Evolutionary conservation across 2,888 invertebrate genomes (phyloP), one percentile per base, ranked within the genome.

Genomic region (Cephus sareptanus): DNA sequence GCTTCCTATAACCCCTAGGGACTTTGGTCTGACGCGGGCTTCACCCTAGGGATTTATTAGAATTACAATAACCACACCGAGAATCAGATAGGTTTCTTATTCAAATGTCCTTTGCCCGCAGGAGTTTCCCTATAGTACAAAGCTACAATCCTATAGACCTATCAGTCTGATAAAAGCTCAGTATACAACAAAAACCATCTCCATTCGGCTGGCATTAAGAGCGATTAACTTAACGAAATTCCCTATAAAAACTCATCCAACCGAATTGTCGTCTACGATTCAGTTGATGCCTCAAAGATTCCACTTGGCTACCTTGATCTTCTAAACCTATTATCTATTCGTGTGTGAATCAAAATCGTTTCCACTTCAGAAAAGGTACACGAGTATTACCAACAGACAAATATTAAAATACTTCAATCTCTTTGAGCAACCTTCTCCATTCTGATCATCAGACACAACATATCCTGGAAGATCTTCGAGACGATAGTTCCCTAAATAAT

Each of bases 51-150:
- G 34, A 33, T 71, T 31, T 34, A 71, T 71, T 71, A 71, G 31
- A 71, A 71, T 71, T 31, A 71, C 71, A 71, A 71, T 71, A 71
- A 71, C 71, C 71, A 11, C 71, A 31, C 71, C 71, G 33, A 34
- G 71, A 34, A 71, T 71, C 71, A 34, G 71, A 71, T 71, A 71
- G 71, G 71, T 71, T 71, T 71, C 31, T 71, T 71, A 71, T 71
- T 71, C 33, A 71, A 71, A 71, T 71, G 30, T 34, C 31, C 33
- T 56, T 56, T 23, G 56, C 56, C 56, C 23, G 23, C 23, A 56
- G 23, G 56, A 56, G 56, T 23, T 56, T 56, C 23, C 23, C 23
- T 23, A 56, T 56, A 56, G 56, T 56, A 56, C 56, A 56, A 56
- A 1, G 23, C 56, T 56, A 56, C 23, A 56, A 9, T 56, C 23